Percentiles rank a stretch among this genome's conserved stretches.
Evolutionary conservation across 1,140 invertebrate species (phyloP).

Genomic region (Trichonephila inaurata): DNA sequence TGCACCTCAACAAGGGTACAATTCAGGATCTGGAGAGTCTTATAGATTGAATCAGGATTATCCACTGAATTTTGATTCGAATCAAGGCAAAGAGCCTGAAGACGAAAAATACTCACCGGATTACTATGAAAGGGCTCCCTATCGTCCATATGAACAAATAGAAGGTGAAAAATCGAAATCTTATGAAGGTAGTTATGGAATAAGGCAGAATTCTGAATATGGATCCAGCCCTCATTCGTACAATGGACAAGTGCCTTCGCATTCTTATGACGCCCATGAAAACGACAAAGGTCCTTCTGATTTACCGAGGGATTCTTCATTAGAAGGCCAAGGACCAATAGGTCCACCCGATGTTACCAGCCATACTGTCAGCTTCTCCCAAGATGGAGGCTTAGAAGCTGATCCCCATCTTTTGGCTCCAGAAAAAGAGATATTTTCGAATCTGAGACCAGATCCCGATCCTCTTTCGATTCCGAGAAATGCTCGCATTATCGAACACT

Average conservation of each 20-base stretch:
- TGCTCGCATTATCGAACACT: constrained; percentile 54
- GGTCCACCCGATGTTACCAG: background rate
- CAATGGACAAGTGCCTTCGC: background rate
- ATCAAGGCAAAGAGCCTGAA: background rate
- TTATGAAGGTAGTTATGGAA: background rate
- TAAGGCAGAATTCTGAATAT: background rate
- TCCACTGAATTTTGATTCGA: background rate
- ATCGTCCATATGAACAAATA: constrained; percentile 26
- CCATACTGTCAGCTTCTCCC: constrained; percentile 30
- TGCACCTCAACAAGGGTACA: background rate
- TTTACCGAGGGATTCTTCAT: background rate
- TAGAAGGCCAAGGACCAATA: background rate
- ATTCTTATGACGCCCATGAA: background rate
- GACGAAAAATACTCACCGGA: background rate
- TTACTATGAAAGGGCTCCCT: constrained; percentile 44
- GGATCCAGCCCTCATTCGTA: background rate
- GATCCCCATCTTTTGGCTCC: background rate
- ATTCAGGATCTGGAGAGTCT: background rate
- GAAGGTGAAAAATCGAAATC: background rate
- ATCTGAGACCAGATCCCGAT: constrained; percentile 51
- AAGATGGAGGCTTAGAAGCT: background rate
- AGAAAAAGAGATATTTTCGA: constrained; percentile 12
- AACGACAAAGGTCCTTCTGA: background rate
- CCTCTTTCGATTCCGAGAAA: constrained; percentile 65
- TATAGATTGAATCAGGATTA: background rate